These are phyloP conservation scores for Molanna angustata DNA, from an alignment of 2,888 invertebrate genomes.

Conservation along the genomic window DNA sequence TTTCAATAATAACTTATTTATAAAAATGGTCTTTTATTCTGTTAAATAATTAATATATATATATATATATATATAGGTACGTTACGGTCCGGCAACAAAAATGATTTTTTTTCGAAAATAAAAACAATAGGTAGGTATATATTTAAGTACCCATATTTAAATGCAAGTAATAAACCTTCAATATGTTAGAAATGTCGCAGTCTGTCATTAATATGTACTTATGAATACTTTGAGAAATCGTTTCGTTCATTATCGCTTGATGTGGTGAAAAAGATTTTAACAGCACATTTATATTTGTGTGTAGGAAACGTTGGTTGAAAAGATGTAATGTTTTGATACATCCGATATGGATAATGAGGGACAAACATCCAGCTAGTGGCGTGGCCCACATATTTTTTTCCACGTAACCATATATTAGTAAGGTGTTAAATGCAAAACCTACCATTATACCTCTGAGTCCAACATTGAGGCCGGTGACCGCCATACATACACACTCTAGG, in stretches of 20 bases:
- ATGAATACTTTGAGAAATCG: too few species aligned
- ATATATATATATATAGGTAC: too few species aligned
- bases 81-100: too few species aligned
- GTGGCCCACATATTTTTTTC: slow-evolving; percentile 22
- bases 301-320: slow-evolving; percentile 5
- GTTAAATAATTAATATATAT: too few species aligned
- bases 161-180: too few species aligned
- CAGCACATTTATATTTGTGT: slow-evolving; percentile 1
- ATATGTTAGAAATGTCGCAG: too few species aligned
- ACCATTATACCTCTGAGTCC: slow-evolving; percentile 25
- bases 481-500: slow-evolving; percentile 1
- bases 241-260: not conserved
- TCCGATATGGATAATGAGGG: slow-evolving; percentile 9
- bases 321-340: slow-evolving; percentile 10
- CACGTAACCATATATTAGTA: slow-evolving; percentile 31
- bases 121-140: too few species aligned
- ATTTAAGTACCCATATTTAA: too few species aligned
- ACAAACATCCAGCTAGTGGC: slow-evolving; percentile 1
- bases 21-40: too few species aligned
- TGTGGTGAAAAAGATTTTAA: not conserved
- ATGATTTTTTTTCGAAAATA: too few species aligned
- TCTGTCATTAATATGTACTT: too few species aligned
- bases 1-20: too few species aligned
- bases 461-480: slow-evolving; percentile 6
- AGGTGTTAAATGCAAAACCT: slow-evolving; percentile 32